Conservation (phyloP, 2,888 invertebrate genomes). For the Sabatieria punctata region DNA sequence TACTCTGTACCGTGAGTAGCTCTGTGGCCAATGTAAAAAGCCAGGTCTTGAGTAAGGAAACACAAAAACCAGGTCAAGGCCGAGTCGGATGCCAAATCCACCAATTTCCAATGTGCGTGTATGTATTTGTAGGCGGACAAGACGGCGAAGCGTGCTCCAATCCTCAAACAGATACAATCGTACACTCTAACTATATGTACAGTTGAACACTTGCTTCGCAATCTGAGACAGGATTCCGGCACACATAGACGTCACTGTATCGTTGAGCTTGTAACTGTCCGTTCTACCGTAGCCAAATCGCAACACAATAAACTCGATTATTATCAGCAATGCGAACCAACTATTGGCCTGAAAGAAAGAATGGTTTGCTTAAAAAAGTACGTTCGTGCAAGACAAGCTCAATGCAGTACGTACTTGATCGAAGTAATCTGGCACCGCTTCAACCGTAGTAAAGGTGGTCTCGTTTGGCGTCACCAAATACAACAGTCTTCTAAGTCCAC, state of each 20-base stretch:
- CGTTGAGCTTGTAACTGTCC: constrained; percentile 13
- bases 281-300: constrained; percentile 8
- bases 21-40: constrained; percentile 77
- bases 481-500: constrained; percentile 13
- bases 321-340: constrained; percentile 14
- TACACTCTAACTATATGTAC: background rate
- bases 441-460: constrained; percentile 11
- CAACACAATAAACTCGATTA: constrained; percentile 12
- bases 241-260: too few relatives aligned
- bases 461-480: constrained; percentile 21
- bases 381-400: too few relatives aligned
- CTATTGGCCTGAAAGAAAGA: constrained; percentile 10
- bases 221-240: constrained; percentile 30
- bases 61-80: constrained; percentile 61
- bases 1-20: constrained; percentile 58
- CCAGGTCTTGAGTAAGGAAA: constrained; percentile 61
- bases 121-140: constrained; percentile 43
- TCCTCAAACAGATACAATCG: constrained; percentile 17
- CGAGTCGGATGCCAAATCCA: constrained; percentile 58
- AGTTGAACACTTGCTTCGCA: constrained; percentile 21
- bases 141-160: constrained; percentile 26
- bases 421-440: constrained; percentile 13
- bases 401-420: constrained; percentile 11
- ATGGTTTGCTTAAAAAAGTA: too few relatives aligned
- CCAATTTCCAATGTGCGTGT: constrained; percentile 52